phyloP scores from a whole-genome alignment of 30 jellyfish, hydroid and myxozoan species.

The Phacellophora camtschatica region DNA sequence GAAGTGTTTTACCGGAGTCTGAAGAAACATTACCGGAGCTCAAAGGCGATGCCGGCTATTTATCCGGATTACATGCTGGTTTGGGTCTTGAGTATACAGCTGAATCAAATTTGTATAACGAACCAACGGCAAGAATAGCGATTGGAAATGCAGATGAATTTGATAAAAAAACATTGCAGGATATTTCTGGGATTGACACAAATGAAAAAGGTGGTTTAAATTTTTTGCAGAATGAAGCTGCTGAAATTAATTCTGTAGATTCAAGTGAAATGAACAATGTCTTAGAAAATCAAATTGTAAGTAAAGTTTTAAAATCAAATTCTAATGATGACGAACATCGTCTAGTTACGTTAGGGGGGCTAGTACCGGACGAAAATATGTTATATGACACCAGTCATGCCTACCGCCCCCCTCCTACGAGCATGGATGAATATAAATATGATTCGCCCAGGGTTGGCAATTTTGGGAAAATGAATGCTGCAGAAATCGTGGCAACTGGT shows the following conservation, averaged over 20 bases:
- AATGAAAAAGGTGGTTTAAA: not conserved
- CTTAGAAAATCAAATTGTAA: too few species aligned
- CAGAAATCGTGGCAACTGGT: not conserved
- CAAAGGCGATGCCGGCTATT: constrained; percentile 30
- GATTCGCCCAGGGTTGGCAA: constrained; percentile 17
- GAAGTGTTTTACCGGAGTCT: too few species aligned
- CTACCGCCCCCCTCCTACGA: not conserved
- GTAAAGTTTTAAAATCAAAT: too few species aligned
- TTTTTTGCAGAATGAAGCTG: not conserved
- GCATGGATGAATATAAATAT: constrained; percentile 40
- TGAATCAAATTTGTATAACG: constrained; percentile 1
- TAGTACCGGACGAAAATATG: too few species aligned
- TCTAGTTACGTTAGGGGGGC: too few species aligned
- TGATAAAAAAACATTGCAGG: not conserved
- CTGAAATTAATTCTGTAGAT: not conserved
- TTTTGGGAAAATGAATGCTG: not conserved
- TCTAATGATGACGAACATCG: too few species aligned
- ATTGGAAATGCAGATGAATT: not conserved
- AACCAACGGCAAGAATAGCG: constrained; percentile 26
- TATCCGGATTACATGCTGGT: constrained; percentile 46
- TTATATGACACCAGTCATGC: not conserved
- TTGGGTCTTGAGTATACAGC: constrained; percentile 4
- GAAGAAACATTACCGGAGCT: too few species aligned
- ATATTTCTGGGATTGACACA: not conserved
- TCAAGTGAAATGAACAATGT: not conserved